Percentiles rank a stretch among this genome's conserved stretches.
Evolutionary conservation across 2,888 invertebrate genomes (phyloP).

Genomic region (Heteromyza rotundicornis): DNA sequence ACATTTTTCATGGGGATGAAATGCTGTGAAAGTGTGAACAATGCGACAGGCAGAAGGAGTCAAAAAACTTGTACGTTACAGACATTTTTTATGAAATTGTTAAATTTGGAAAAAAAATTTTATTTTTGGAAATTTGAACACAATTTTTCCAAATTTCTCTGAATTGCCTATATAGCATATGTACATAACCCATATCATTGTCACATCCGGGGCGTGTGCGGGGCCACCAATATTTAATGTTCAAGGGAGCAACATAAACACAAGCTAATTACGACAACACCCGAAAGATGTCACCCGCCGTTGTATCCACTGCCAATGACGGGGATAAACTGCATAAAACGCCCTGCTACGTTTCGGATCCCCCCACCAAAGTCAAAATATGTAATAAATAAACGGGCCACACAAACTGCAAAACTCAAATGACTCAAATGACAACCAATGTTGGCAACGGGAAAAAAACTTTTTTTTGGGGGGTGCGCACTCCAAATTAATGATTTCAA

Average conservation of each 20-base stretch:
- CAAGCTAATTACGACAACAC: constrained; percentile 27
- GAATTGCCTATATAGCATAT: no score
- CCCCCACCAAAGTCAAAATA: constrained; percentile 3
- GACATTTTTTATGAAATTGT: constrained; percentile 4
- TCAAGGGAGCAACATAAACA: constrained; percentile 10
- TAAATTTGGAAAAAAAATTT: background rate
- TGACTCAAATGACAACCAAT: background rate
- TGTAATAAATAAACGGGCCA: no score
- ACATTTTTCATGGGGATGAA: background rate
- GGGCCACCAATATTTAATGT: background rate
- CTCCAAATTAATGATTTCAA: background rate
- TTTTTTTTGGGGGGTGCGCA: background rate
- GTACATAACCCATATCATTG: constrained; percentile 20
- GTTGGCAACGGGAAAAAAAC: background rate
- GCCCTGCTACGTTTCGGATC: background rate
- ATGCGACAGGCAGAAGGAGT: constrained; percentile 40
- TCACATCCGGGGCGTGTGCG: constrained; percentile 22
- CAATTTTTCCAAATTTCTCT: constrained; percentile 7
- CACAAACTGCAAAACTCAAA: background rate
- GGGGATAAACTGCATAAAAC: background rate
- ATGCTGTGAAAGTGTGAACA: constrained; percentile 53
- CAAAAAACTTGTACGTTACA: constrained; percentile 24
- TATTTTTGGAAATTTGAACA: background rate
- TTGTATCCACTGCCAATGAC: no score
- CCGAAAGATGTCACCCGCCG: background rate